Percentiles rank a stretch among this genome's conserved stretches.
Conservation (phyloP, 2,113 vertebrate species). For the Malurus elegans region DNA sequence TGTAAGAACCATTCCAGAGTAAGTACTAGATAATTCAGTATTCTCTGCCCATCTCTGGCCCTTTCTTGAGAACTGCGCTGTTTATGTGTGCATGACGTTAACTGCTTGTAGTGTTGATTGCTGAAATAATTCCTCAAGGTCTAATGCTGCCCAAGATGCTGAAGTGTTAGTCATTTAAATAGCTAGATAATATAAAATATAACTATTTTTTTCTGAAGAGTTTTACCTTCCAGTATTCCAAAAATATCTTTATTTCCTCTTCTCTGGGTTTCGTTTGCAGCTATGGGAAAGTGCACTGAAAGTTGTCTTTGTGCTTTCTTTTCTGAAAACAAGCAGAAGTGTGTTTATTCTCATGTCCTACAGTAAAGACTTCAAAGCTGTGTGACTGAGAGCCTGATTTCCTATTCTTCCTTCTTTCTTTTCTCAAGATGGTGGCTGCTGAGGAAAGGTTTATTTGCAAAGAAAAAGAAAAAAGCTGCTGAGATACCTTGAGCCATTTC, state of each 20-base stretch:
- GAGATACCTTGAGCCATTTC: background rate
- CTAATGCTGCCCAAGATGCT: background rate
- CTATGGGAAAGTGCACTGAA: background rate
- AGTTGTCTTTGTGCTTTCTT: background rate
- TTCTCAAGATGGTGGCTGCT: background rate
- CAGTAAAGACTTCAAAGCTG: background rate
- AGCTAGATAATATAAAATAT: background rate
- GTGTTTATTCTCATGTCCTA: background rate
- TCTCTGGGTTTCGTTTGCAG: background rate
- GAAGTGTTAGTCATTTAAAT: background rate
- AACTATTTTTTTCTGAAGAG: background rate
- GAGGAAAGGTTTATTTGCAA: background rate
- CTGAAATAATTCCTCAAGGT: background rate
- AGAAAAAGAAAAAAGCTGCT: background rate
- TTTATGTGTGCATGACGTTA: background rate
- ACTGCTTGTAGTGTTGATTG: background rate
- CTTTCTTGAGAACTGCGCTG: background rate
- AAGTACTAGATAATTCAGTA: background rate
- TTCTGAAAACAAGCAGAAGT: background rate
- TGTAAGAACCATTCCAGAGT: background rate
- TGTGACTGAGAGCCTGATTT: background rate
- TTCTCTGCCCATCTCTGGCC: background rate
- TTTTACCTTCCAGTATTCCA: background rate
- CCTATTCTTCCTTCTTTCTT: background rate
- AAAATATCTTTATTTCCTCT: background rate